phyloP scores from a whole-genome alignment of 1,140 invertebrate genomes.

The Musca domestica region DNA sequence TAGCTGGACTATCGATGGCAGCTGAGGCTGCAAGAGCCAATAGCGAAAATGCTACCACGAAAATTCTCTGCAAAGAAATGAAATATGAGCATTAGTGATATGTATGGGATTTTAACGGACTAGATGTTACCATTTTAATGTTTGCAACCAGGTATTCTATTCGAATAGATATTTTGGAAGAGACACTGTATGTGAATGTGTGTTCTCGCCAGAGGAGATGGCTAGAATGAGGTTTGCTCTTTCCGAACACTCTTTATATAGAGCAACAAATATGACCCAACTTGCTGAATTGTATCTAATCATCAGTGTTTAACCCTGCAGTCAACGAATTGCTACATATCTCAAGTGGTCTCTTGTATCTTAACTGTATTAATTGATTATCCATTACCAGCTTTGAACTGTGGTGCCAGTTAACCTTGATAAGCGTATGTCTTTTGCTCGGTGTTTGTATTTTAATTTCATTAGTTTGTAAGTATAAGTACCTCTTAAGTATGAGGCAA shows the following conservation, averaged over 20 bases:
- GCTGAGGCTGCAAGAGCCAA: slow-evolving; percentile 10
- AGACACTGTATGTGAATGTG: neutral
- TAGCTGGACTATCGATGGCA: slow-evolving; percentile 19
- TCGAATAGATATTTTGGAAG: neutral
- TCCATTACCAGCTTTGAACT: slow-evolving; percentile 4
- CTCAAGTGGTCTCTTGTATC: slow-evolving; percentile 8
- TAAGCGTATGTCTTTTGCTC: neutral
- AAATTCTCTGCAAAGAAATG: slow-evolving; percentile 22
- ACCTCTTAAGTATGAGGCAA: neutral
- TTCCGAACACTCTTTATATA: neutral
- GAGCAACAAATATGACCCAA: neutral
- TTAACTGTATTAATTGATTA: slow-evolving; percentile 18
- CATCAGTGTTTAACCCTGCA: neutral
- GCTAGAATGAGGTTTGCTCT: neutral
- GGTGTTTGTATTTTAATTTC: slow-evolving; percentile 3
- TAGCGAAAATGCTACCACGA: slow-evolving; percentile 33
- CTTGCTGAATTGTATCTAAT: neutral
- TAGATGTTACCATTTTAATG: slow-evolving; percentile 5
- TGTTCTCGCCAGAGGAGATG: neutral
- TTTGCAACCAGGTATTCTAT: neutral
- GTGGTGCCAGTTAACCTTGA: slow-evolving; percentile 14
- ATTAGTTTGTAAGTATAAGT: neutral
- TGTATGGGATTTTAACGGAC: neutral
- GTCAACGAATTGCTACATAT: neutral
- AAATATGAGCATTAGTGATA: too few relatives aligned